These are phyloP conservation scores for Drosophila infuscata DNA, from an alignment of 2,888 invertebrate species.

Conservation along the genomic window DNA sequence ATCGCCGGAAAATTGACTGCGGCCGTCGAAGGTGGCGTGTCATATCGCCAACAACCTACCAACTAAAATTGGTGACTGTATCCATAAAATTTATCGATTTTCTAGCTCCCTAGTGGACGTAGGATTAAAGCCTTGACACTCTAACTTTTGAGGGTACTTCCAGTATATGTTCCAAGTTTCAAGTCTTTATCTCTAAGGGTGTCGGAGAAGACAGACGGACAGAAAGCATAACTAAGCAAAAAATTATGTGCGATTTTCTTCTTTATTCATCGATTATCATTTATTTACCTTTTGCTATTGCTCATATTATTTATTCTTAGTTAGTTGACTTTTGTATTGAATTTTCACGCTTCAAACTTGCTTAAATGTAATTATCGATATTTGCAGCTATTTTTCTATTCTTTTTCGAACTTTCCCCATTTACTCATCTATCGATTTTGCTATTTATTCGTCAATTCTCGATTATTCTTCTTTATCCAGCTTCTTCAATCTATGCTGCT, in stretches of 20 bases:
- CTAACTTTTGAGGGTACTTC: no score
- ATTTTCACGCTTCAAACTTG: not conserved
- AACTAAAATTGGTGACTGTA: no score
- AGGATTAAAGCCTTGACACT: no score
- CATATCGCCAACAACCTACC: no score
- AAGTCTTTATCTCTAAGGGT: no score
- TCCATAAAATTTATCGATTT: no score
- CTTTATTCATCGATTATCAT: not conserved
- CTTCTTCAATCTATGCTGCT: not conserved
- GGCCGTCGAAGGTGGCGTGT: no score
- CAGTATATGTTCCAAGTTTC: no score
- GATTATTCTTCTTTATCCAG: not conserved
- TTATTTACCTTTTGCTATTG: not conserved
- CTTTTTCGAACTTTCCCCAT: not conserved
- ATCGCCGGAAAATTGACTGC: no score
- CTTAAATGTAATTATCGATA: not conserved
- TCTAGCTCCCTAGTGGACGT: no score
- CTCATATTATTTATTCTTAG: not conserved
- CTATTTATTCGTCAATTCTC: not conserved
- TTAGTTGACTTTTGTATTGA: not conserved
- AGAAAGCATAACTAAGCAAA: no score
- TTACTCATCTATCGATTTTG: not conserved
- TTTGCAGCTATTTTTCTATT: not conserved
- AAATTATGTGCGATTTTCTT: not conserved
- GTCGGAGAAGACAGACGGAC: no score